A percentile compares a stretch with the other conserved stretches of the same genome.
phyloP scores from a whole-genome alignment of 2,888 invertebrate genomes.

The Morinoia aosen region DNA sequence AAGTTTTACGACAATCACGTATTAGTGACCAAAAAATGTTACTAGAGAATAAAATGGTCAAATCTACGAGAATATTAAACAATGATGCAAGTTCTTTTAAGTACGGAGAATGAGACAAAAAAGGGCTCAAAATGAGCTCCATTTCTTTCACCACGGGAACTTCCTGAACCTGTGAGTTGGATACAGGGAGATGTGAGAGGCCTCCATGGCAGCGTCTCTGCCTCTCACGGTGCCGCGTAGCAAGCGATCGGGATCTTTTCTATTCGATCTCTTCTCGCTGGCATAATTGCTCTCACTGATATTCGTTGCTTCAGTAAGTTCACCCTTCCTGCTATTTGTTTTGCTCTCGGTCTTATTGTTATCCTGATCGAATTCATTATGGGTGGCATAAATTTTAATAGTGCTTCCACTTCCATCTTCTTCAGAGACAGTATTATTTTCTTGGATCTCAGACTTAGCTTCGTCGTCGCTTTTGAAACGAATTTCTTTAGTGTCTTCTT shows the following conservation, averaged over 20 bases:
- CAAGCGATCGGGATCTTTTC: neutral
- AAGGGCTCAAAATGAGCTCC: neutral
- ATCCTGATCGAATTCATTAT: neutral
- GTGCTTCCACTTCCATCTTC: neutral
- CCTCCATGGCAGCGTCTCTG: neutral
- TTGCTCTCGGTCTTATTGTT: neutral
- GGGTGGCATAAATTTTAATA: neutral
- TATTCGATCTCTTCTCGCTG: neutral
- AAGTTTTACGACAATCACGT: neutral
- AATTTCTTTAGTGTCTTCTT: neutral
- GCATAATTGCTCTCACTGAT: neutral
- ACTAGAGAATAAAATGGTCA: neutral
- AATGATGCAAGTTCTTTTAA: neutral
- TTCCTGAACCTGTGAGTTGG: neutral
- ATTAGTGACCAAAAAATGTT: neutral
- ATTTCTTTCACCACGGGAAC: conserved; percentile 35
- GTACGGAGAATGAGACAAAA: neutral
- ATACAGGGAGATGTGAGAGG: neutral
- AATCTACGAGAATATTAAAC: neutral
- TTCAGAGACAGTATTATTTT: neutral
- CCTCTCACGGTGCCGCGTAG: neutral
- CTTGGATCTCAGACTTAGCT: neutral
- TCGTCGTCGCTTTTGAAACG: neutral
- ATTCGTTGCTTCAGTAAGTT: neutral
- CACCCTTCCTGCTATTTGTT: neutral